Conservation (phyloP, 1,140 invertebrate species). For the Lamellibrachia luymesi region DNA sequence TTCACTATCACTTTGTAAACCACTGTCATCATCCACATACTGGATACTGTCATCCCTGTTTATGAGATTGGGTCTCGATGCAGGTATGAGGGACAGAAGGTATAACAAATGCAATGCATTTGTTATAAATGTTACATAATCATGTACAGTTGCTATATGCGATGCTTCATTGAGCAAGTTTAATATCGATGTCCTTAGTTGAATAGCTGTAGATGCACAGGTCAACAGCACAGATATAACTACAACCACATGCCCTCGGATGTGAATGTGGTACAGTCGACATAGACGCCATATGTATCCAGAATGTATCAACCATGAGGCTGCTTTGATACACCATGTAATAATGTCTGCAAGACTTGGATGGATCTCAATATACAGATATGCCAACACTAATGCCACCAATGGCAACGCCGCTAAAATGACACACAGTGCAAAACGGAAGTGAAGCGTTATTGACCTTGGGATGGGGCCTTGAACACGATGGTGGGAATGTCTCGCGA, state of each 20-base stretch:
- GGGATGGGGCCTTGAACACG: constrained; percentile 61
- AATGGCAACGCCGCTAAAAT: constrained; percentile 67
- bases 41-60: constrained; percentile 35
- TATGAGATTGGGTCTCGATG: constrained; percentile 39
- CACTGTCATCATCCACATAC: constrained; percentile 55
- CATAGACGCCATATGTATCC: constrained; percentile 71
- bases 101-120: constrained; percentile 42
- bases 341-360: constrained; percentile 69
- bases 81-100: constrained; percentile 45
- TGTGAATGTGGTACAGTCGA: constrained; percentile 61
- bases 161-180: constrained; percentile 37
- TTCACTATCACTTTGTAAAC: constrained; percentile 23
- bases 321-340: constrained; percentile 65
- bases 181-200: constrained; percentile 45
- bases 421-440: constrained; percentile 65
- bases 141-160: constrained; percentile 60
- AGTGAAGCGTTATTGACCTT: constrained; percentile 65
- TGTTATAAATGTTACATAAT: constrained; percentile 41
- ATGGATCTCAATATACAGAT: constrained; percentile 28
- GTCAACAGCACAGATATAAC: constrained; percentile 67
- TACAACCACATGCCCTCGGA: constrained; percentile 70
- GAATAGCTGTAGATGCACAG: constrained; percentile 63
- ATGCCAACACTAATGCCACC: constrained; percentile 56
- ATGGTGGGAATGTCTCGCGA: constrained; percentile 64
- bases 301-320: constrained; percentile 78